A percentile compares a stretch with the other conserved stretches of the same genome.
These are phyloP conservation scores for Sitta europaea DNA, from an alignment of 2,113 vertebrate genomes.

Conservation along the genomic window DNA sequence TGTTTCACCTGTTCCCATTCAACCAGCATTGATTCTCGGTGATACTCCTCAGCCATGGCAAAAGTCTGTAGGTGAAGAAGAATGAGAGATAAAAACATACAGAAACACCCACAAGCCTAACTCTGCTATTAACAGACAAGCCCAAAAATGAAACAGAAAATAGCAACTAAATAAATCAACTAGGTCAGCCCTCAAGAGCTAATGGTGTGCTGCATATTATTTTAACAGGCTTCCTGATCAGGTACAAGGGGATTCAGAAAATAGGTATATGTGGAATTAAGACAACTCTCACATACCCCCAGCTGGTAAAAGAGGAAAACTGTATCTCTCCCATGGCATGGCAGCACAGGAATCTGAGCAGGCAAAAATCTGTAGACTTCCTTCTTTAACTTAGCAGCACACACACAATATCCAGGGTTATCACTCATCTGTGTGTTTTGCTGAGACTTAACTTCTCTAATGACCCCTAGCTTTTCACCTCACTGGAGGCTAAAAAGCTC, in stretches of 20 bases:
- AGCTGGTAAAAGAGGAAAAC: neutral
- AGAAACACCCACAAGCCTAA: neutral
- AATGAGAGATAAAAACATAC: neutral
- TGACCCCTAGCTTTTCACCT: neutral
- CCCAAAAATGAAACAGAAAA: neutral
- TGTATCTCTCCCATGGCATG: neutral
- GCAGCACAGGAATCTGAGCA: neutral
- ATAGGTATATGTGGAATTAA: neutral
- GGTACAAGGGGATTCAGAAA: neutral
- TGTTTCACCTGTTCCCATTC: conserved; percentile 99
- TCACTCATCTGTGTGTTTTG: accelerated
- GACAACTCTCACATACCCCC: neutral
- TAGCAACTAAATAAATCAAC: neutral
- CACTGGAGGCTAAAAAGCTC: neutral
- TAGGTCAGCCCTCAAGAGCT: neutral
- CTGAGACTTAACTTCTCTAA: neutral
- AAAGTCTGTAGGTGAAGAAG: conserved; percentile 81
- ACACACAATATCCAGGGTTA: neutral
- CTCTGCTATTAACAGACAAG: neutral
- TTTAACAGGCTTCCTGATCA: neutral
- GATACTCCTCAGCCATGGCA: conserved; percentile 94
- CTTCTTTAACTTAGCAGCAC: neutral
- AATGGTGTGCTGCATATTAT: neutral
- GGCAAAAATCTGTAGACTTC: neutral
- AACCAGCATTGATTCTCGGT: conserved; percentile 96